These are phyloP conservation scores for Strigamia crassipes DNA, from an alignment of 2,888 invertebrate species.

Conservation along the genomic window DNA sequence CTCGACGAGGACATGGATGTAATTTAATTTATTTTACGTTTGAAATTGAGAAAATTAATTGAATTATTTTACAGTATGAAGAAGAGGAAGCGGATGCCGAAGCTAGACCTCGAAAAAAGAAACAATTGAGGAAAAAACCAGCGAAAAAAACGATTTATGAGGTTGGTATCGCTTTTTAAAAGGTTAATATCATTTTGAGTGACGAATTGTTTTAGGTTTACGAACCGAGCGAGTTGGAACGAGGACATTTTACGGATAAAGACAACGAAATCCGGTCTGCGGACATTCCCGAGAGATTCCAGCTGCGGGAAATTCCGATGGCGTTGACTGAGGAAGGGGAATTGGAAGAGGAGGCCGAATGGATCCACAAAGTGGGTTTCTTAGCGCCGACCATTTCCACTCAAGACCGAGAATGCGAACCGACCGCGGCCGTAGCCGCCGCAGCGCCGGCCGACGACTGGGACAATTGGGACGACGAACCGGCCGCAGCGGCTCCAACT, in stretches of 20 bases:
- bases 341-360: conserved; percentile 90
- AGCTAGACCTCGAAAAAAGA: conserved; percentile 54
- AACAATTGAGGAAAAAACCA: conserved; percentile 53
- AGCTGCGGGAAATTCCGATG: conserved; percentile 81
- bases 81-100: conserved; percentile 71
- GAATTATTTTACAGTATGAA: conserved; percentile 66
- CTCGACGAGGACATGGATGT: conserved; percentile 74
- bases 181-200: no score
- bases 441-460: conserved; percentile 32
- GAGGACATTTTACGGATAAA: conserved; percentile 91
- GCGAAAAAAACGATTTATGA: conserved; percentile 59
- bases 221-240: conserved; percentile 95
- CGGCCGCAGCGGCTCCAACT: neutral
- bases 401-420: conserved; percentile 62
- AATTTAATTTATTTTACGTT: neutral
- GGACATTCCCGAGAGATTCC: conserved; percentile 65
- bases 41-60: neutral
- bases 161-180: conserved; percentile 52
- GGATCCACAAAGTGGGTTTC: conserved; percentile 96
- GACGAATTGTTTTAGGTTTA: conserved; percentile 93
- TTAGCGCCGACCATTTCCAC: conserved; percentile 79
- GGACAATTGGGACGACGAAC: conserved; percentile 46
- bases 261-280: conserved; percentile 73
- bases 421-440: neutral
- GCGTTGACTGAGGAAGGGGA: conserved; percentile 70